phyloP scores from a whole-genome alignment of 1,140 invertebrate species.

The Samia ricini region DNA sequence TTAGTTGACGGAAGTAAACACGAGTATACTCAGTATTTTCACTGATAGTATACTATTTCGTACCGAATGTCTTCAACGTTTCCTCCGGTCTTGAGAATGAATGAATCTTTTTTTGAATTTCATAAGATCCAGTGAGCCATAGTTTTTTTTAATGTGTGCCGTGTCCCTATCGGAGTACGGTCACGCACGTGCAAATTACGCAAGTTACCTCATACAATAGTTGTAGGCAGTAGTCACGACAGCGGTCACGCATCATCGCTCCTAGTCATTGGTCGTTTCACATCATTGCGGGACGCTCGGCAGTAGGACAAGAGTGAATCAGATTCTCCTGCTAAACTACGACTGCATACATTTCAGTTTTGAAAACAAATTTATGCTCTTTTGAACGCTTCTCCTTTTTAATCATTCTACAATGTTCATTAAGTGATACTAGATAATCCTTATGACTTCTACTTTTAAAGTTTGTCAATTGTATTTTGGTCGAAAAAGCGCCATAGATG shows the following conservation, averaged over 20 bases:
- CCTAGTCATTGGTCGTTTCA: constrained; percentile 31
- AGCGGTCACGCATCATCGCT: constrained; percentile 42
- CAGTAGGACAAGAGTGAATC: constrained; percentile 58
- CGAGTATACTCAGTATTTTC: no score
- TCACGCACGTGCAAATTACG: constrained; percentile 25
- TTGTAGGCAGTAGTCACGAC: constrained; percentile 43
- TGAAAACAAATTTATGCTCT: neutral
- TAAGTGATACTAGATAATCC: no score
- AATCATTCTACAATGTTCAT: no score
- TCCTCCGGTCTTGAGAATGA: neutral
- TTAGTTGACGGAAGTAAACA: no score
- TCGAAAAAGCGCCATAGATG: no score
- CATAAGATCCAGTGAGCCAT: neutral
- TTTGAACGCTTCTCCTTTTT: no score
- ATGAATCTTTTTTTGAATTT: neutral
- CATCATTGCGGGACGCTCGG: constrained; percentile 35
- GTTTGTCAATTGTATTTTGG: no score
- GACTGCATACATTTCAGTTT: neutral
- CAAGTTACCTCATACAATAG: constrained; percentile 45
- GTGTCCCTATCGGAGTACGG: neutral
- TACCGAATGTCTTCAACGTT: no score
- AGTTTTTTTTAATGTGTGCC: no score
- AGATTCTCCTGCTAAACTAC: constrained; percentile 11
- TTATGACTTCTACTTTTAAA: no score
- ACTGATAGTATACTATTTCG: no score